Evolutionary conservation across 2,113 vertebrate genomes (phyloP), one percentile per base, ranked within the genome.

Genomic region (Sisor rabdophorus): DNA sequence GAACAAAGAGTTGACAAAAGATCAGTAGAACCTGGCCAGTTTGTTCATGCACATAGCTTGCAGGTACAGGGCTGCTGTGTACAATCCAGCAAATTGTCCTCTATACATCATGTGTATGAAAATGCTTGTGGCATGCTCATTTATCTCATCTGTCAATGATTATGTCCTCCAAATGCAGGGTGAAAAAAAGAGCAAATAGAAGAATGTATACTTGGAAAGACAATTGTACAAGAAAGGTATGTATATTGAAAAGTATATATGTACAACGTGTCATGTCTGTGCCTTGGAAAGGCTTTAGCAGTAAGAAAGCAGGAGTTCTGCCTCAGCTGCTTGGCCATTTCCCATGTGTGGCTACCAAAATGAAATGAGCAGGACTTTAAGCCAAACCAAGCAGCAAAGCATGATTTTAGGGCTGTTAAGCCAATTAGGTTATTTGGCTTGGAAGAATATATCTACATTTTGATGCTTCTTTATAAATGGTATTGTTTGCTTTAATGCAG

Each of bases 61-160:
- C 47, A 79, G 71, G 60, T 55, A 75, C 26, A 68, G 26, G 10
- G 10, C 11, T 48, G 56, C 77, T 75, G 32, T 71, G 22, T 47
- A 54, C 64, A 76, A 13, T 50, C 48, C 65, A 73, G 44, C 47
- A 68, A 36, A 61, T 54, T 16, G 26, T 20, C 50, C 24, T 28
- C 55, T 40, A 50, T n/a, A 67, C 70, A 20, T 76, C 74, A 71
- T 58, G 13, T 44, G 61, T 20, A 58, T 65, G 26, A 58, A 52
- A 61, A 50, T n/a, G 69, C 47, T 3, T 40, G 28, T 65, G 15
- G 63, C 32, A 54, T 48, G 47, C 61, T 19, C 32, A 50, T 55
- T 70, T 65, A 20, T 75, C 44, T 52, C n/a, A 59, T 8, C 48
- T 69, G 72, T 75, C 58, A 67, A 61, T 3, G 13, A 50, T 61